Evolutionary conservation across 2,797 vertebrate species (phyloP), one percentile per base, ranked within the genome.

Genomic region (Coccyzus lansbergi): DNA sequence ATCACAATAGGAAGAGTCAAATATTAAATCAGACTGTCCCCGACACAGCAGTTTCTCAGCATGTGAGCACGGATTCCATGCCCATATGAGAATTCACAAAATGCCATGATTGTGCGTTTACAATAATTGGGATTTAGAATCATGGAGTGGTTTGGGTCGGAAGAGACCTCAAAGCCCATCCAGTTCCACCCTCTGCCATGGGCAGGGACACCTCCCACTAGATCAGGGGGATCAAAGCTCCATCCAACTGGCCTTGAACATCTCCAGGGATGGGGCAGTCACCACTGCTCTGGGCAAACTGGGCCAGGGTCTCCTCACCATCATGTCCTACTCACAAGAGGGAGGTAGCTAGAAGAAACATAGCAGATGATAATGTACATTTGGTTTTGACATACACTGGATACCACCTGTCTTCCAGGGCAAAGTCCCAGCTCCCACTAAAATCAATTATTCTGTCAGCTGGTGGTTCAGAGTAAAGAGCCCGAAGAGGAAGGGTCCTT

Each of bases 371-470:
- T 49, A 53, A 55, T 0, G 26, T 29, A 63, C n/a, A 12, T 36
- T 51, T 6, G 31, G 29, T 26, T 86, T 28, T 88, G 79, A 78
- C 38, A 46, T 20, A 31, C 46, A 64, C 76, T 51, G 72, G 40
- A 25, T 15, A 28, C 49, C n/a, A 53, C 69, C 67, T 31, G 29
- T n/a, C 56, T 40, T 48, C 49, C 83, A 86, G 72, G 38, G 60
- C 12, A 2, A 91, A 82, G 5, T 26, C 16, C 63, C 20, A 34
- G 38, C 4, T 82, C 69, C 62, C 6, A 19, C 11, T 64, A 48
- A 83, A 83, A 59, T 19, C 79, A 77, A 86, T 71, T 90, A 33
- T n/a, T 88, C 83, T 88, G 70, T 29, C 86, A 90, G 72, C 10
- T 64, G 7, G 31, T 69, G 78, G 42, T 20, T 88, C 63, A n/a